Conservation (phyloP, 1,140 invertebrate species). For the Plutomurus gul region DNA sequence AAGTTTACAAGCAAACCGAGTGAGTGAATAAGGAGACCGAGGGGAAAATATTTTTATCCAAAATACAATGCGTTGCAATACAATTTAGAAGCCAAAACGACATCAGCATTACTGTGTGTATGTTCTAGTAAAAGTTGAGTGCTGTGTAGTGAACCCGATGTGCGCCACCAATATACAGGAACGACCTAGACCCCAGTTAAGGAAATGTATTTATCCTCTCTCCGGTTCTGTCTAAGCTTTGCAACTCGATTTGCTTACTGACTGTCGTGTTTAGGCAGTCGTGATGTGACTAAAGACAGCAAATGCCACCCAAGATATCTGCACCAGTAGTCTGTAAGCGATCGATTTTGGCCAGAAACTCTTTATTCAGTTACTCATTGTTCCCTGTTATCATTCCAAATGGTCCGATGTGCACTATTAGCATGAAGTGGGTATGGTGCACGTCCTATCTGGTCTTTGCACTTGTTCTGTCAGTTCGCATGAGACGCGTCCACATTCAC, state of each 20-base stretch:
- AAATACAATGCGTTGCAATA: slow-evolving; percentile 5
- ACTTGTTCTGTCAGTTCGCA: neutral
- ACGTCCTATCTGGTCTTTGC: neutral
- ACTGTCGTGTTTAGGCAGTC: neutral
- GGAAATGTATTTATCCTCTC: slow-evolving; percentile 3
- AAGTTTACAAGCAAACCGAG: slow-evolving; percentile 13
- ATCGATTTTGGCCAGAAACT: slow-evolving; percentile 23
- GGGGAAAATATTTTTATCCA: slow-evolving; percentile 42
- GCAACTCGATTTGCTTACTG: neutral
- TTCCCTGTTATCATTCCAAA: neutral
- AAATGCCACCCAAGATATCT: neutral
- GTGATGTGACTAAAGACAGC: no score
- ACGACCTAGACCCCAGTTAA: neutral
- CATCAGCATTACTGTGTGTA: no score
- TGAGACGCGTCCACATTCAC: neutral
- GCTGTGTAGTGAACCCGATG: no score
- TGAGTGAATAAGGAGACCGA: slow-evolving; percentile 13
- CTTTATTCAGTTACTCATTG: slow-evolving; percentile 18
- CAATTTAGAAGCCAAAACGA: neutral
- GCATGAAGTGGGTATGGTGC: no score
- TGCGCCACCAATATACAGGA: neutral
- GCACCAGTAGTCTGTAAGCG: slow-evolving; percentile 5
- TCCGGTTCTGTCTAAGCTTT: neutral
- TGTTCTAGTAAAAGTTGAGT: no score
- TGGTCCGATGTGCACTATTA: no score